Conservation (phyloP, 2,797 vertebrate species). For the Salmo trutta region DNA sequence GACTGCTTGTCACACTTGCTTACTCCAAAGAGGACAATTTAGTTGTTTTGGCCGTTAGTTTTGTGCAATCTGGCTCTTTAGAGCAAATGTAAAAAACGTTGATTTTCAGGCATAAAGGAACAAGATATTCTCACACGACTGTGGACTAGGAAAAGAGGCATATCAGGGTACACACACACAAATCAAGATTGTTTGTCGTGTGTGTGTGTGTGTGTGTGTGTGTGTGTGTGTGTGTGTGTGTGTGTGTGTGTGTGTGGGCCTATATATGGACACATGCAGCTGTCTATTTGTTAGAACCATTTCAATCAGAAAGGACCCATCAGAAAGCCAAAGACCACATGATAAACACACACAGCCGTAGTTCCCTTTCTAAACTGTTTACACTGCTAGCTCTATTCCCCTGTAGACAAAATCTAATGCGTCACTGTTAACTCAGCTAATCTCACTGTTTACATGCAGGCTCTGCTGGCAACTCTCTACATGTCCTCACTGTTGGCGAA, state of each 20-base stretch:
- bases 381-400: conserved; percentile 56
- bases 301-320: conserved; percentile 62
- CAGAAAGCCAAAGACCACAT: conserved; percentile 55
- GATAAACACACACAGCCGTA: conserved; percentile 40
- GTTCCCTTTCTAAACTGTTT: conserved; percentile 61
- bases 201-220: conserved; percentile 10
- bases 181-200: neutral
- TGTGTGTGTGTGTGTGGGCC: conserved; percentile 13
- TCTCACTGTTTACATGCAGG: conserved; percentile 61
- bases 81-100: conserved; percentile 28
- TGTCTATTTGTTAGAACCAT: conserved; percentile 57
- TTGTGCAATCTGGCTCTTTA: neutral
- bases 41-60: conserved; percentile 44
- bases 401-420: conserved; percentile 60
- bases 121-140: conserved; percentile 41
- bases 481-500: conserved; percentile 28
- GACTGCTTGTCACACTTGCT: conserved; percentile 43
- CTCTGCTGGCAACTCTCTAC: conserved; percentile 45
- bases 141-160: neutral
- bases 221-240: conserved; percentile 5
- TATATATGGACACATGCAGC: conserved; percentile 55
- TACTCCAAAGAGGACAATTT: conserved; percentile 46
- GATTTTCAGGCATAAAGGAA: conserved; percentile 34
- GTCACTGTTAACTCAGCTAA: conserved; percentile 70
- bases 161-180: neutral